Conservation (phyloP, 2,797 vertebrate genomes). For the Petrocephalus schoutedeni region DNA sequence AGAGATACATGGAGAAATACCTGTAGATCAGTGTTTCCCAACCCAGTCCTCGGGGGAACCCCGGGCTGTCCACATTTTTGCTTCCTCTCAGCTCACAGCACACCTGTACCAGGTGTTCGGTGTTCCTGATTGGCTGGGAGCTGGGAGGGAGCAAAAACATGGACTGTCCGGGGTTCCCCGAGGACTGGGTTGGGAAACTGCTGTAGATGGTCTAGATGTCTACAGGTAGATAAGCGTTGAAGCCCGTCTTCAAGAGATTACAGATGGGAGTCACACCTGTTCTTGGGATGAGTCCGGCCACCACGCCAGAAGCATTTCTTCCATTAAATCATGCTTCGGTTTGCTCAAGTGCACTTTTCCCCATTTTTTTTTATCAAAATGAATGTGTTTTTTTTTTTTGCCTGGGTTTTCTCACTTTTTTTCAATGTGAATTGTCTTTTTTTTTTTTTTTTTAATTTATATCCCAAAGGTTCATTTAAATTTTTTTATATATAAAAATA, state of each 20-base stretch:
- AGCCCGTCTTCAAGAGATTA: not conserved
- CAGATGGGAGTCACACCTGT: not conserved
- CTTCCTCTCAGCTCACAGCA: too few relatives aligned
- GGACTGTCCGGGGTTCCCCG: too few relatives aligned
- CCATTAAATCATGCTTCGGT: constrained; percentile 27
- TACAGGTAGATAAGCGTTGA: too few relatives aligned
- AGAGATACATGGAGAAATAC: too few relatives aligned
- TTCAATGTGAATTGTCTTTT: constrained; percentile 23
- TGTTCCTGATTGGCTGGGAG: too few relatives aligned
- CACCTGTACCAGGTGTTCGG: too few relatives aligned
- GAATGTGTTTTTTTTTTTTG: constrained; percentile 66
- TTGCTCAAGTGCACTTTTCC: constrained; percentile 79
- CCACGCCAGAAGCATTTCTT: not conserved
- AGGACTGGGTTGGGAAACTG: too few relatives aligned
- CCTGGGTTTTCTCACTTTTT: constrained; percentile 49
- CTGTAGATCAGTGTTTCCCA: too few relatives aligned
- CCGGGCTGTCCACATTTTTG: too few relatives aligned
- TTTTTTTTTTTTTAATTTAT: constrained; percentile 30
- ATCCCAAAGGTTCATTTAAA: constrained; percentile 21
- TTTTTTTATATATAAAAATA: constrained; percentile 74
- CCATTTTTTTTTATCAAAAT: constrained; percentile 44
- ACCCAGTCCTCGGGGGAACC: too few relatives aligned
- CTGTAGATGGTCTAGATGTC: too few relatives aligned
- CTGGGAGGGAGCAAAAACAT: too few relatives aligned
- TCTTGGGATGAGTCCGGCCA: not conserved